Evolutionary conservation across 1,140 invertebrate genomes (phyloP), one percentile per base, ranked within the genome.

Genomic region (Platyura marginata): DNA sequence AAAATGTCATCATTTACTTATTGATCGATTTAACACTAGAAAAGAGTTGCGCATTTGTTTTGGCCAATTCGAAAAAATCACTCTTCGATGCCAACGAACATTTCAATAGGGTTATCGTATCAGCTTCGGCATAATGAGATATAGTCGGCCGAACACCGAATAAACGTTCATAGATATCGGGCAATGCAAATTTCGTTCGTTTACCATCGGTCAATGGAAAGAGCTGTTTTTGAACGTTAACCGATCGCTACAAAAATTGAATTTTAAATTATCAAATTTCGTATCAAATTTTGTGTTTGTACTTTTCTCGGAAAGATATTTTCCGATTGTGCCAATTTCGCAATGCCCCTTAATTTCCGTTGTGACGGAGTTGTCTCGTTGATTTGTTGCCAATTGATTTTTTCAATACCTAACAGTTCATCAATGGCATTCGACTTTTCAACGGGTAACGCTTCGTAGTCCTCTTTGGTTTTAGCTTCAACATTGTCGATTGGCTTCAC

Each of bases 81-180:
- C 6, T 8, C 13, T 29, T 29, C 13, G 25, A 29, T 6, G 25
- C 25, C 6, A 29, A 6, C 6, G 25, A 6, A 13, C 25, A 29
- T 34, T 67, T 56, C 16, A 74, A 57, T 4, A 74, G 56, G 54
- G 66, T 65, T 9, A 64, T 46, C 15, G 72, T 73, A 55, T 79
- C 77, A 42, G 56, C 61, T 52, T 79, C 76, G 18, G 77, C 75
- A 23, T 55, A 55, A 54, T 79, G 76, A 3, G 62, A 52, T 42
- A 63, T 53, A 2, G 45, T 20, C 1, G 65, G 50, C 16, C 59
- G 46, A 29, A 53, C 57, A 8, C 62, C 58, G 15, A 71, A 61
- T 10, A 72, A 50, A 34, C 66, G 59, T 41, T 65, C 52, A 51
- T 66, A 75, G n/a, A 79, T 46, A 48, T 57, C 61, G 10, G 25